These are phyloP conservation scores for Melanaphis sacchari DNA, from an alignment of 1,140 invertebrate species.

Conservation along the genomic window DNA sequence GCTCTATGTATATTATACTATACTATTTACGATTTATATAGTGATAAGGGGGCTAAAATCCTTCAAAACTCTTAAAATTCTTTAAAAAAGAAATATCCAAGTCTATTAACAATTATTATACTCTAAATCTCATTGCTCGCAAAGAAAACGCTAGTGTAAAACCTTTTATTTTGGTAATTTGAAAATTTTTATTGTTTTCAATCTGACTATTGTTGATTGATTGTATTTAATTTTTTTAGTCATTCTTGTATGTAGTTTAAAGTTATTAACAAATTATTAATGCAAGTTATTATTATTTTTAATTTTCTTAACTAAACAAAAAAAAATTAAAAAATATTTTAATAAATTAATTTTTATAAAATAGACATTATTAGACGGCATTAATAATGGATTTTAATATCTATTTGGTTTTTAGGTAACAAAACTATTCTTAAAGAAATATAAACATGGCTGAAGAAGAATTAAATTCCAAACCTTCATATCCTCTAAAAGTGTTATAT, in stretches of 20 bases:
- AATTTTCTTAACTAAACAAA: background rate
- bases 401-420: background rate
- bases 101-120: too few relatives aligned
- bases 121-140: background rate
- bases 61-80: background rate
- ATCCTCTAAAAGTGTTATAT: constrained; percentile 78
- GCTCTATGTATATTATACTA: background rate
- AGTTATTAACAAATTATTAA: background rate
- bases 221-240: background rate
- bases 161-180: background rate
- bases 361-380: background rate
- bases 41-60: background rate
- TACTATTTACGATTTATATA: background rate
- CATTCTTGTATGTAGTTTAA: background rate
- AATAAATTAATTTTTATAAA: background rate
- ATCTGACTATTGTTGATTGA: background rate
- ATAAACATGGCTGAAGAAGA: constrained; percentile 51
- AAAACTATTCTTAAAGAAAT: background rate
- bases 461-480: constrained; percentile 39
- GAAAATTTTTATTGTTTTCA: background rate
- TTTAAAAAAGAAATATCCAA: background rate
- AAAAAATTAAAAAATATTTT: background rate
- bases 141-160: background rate
- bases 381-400: background rate
- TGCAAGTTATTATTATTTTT: background rate